Base-by-base conservation (phyloP, 2,797 vertebrate genomes). In the Smutsia temminckii region DNA sequence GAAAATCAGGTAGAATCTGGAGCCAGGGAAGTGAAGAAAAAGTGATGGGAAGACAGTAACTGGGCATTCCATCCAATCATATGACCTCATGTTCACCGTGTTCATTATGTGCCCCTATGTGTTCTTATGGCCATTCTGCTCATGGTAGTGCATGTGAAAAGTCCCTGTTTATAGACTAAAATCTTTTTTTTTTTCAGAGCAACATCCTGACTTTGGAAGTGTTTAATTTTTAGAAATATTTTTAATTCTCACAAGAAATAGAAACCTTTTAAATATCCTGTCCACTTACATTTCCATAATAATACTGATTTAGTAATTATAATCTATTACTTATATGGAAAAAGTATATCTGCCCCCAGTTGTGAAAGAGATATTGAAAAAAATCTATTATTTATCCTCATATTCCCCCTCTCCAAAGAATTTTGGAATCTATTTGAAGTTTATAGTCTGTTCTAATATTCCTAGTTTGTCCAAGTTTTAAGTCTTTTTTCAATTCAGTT, bases 401-500 rank as follows among this genome's bases (percentile, higher is more conserved):
- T 0, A 12, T 12, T 46, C 3, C 11, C 1, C 51, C 10, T 6
- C 2, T 0, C 4, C 2, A 40, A 84, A 61, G 11, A 34, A 0
- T 81, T 83, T 12, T 78, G 25, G 13, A 57, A 17, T 90, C 27
- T 80, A 57, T 40, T 92, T 90, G 49, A 96, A 59, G 40, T 94
- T 68, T 78, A 18, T 16, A 88, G 6, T 75, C 84, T 57, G 88
- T 86, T 77, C 6, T 16, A 79, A 25, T 72, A 86, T 34, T 85
- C 4, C 5, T 84, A 49, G 78, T 85, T 91, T 94, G 18, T 93
- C 69, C 25, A 34, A 72, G 18, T 55, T 88, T 81, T 55, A 92
- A 63, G 20, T 53, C 32, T 89, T n/a, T 90, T 91, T 69, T 80
- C 11, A 53, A 71, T 84, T 97, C 9, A 85, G 20, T 69, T 66